Evolutionary conservation across 2,888 invertebrate genomes (phyloP).

Genomic region (Conistra vaccinii): DNA sequence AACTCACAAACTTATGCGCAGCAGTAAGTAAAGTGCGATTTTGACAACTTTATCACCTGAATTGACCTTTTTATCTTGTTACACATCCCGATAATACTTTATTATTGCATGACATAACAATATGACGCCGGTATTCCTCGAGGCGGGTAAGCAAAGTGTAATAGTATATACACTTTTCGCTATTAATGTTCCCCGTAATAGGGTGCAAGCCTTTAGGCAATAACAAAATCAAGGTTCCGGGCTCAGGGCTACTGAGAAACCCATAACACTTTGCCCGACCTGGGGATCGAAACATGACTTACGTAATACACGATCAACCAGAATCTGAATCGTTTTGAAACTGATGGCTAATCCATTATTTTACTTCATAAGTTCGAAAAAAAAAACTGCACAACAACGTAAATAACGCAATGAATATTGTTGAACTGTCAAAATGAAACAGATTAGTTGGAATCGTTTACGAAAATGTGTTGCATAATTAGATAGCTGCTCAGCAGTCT

Average conservation of each 20-base stretch:
- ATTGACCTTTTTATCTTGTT: conserved; percentile 28
- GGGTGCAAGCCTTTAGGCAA: background rate
- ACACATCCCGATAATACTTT: conserved; percentile 19
- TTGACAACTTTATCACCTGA: conserved; percentile 38
- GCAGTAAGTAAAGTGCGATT: background rate
- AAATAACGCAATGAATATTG: no score
- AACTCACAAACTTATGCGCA: background rate
- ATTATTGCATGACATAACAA: conserved; percentile 10
- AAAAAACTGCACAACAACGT: no score
- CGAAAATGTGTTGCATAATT: no score
- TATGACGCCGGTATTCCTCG: background rate
- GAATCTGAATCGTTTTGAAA: no score
- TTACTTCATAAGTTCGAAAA: no score
- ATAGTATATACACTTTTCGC: background rate
- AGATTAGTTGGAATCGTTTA: no score
- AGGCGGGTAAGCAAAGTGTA: background rate
- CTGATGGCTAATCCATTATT: no score
- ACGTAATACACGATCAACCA: no score
- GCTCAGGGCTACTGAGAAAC: no score
- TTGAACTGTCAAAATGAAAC: no score
- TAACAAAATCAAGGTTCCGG: background rate
- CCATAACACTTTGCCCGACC: no score
- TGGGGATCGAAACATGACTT: no score
- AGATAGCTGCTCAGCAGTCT: background rate
- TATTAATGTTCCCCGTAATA: background rate